Evolutionary conservation across 2,113 vertebrate genomes (phyloP).

Genomic region (Calyptommatus sinebrachiatus): DNA sequence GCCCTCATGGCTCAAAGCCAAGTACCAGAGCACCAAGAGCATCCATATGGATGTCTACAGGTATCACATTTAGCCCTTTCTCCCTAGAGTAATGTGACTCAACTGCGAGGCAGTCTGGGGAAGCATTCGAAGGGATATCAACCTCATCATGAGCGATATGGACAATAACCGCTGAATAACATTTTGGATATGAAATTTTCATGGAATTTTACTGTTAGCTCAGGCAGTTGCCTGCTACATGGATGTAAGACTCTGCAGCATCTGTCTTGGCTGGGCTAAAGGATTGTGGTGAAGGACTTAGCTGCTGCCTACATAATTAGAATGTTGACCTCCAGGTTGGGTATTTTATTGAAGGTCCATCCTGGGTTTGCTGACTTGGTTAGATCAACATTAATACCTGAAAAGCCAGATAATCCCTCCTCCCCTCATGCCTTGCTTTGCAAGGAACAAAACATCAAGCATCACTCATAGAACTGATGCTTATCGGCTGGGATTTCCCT

Average conservation of each 20-base stretch:
- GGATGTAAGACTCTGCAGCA: neutral
- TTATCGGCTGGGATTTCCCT: conserved; percentile 40
- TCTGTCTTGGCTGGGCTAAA: neutral
- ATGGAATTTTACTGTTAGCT: neutral
- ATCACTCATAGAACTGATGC: conserved; percentile 20
- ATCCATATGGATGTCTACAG: too few relatives aligned
- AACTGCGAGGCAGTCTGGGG: too few relatives aligned
- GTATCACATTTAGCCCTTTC: too few relatives aligned
- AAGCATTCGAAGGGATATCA: too few relatives aligned
- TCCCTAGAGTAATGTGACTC: too few relatives aligned
- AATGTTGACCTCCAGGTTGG: neutral
- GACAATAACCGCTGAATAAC: neutral
- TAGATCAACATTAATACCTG: conserved; percentile 25
- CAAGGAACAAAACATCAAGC: conserved; percentile 33
- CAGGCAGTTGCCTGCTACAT: too few relatives aligned
- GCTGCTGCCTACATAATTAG: neutral
- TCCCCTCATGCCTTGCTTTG: conserved; percentile 10
- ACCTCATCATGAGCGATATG: neutral
- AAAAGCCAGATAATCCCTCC: conserved; percentile 4
- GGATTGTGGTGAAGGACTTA: neutral
- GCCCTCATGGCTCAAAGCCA: too few relatives aligned
- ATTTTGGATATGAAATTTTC: neutral
- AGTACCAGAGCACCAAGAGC: too few relatives aligned
- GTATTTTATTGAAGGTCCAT: neutral
- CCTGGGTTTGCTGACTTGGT: neutral